A percentile compares a stretch with the other conserved stretches of the same genome.
Conservation (phyloP, 2,888 invertebrate species). For the Ectemnius cavifrons region DNA sequence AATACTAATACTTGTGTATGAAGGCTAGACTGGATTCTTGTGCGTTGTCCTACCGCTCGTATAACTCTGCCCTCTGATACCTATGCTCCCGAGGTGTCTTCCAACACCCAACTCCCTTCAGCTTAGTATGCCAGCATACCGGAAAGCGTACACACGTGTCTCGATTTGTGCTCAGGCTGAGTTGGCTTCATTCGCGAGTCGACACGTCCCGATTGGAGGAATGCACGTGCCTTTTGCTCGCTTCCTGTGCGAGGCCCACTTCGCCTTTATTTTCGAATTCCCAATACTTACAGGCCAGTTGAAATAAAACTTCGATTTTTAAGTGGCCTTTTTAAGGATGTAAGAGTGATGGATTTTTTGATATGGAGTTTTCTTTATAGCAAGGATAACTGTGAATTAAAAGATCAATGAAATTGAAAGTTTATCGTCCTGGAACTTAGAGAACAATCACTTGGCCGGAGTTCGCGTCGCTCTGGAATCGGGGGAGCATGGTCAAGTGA, state of each 20-base stretch:
- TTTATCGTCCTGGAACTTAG: neutral
- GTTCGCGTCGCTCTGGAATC: neutral
- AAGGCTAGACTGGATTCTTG: slow-evolving; percentile 64
- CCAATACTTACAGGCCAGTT: too few species aligned
- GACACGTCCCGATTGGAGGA: slow-evolving; percentile 50
- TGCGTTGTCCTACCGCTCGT: slow-evolving; percentile 57
- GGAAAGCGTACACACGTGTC: slow-evolving; percentile 40
- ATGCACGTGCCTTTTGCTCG: slow-evolving; percentile 45
- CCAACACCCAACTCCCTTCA: slow-evolving; percentile 11
- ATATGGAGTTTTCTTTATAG: too few species aligned
- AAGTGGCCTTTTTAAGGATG: too few species aligned
- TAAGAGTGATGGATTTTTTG: too few species aligned
- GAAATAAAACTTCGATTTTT: neutral
- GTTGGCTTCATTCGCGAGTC: slow-evolving; percentile 42
- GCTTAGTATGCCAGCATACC: slow-evolving; percentile 11
- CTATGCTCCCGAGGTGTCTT: neutral
- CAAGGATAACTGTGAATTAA: too few species aligned
- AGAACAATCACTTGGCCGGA: neutral
- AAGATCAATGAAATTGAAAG: too few species aligned
- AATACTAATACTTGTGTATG: slow-evolving; percentile 49
- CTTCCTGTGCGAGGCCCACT: slow-evolving; percentile 43
- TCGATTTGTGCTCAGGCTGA: slow-evolving; percentile 35
- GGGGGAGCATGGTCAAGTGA: slow-evolving; percentile 21
- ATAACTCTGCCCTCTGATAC: slow-evolving; percentile 50
- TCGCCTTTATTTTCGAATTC: too few species aligned